These are phyloP conservation scores for Vesta saturnalis DNA, from an alignment of 2,888 invertebrate genomes.

Conservation along the genomic window DNA sequence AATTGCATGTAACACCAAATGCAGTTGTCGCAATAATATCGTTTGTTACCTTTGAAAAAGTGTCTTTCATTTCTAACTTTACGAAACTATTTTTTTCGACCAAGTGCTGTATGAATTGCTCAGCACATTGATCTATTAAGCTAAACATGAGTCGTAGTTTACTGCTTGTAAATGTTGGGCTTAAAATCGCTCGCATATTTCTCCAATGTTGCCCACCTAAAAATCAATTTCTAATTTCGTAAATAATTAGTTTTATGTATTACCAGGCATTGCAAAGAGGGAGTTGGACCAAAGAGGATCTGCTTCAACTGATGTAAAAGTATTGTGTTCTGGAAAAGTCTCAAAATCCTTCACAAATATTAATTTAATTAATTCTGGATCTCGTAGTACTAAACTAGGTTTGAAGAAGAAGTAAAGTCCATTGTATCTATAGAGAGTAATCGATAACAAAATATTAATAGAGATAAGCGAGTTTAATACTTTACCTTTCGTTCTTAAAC, in stretches of 20 bases:
- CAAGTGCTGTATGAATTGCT: constrained; percentile 47
- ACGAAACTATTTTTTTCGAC: constrained; percentile 41
- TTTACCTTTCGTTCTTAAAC: neutral
- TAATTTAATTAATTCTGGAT: neutral
- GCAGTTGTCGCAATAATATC: constrained; percentile 67
- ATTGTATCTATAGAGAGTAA: neutral
- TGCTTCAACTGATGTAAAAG: neutral
- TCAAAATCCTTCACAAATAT: constrained; percentile 4
- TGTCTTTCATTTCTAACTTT: constrained; percentile 61
- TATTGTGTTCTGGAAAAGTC: constrained; percentile 1
- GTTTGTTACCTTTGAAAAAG: constrained; percentile 62
- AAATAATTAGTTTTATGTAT: neutral
- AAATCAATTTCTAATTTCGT: neutral
- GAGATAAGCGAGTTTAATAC: too few relatives aligned
- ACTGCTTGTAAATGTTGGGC: constrained; percentile 35
- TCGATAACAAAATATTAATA: neutral
- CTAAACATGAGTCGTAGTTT: constrained; percentile 31
- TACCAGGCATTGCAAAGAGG: neutral
- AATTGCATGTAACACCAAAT: constrained; percentile 67
- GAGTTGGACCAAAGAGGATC: constrained; percentile 2
- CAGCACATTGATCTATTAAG: constrained; percentile 33
- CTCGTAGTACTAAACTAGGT: neutral
- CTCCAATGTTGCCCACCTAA: constrained; percentile 29
- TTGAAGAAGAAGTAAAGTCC: neutral
- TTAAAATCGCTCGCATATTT: constrained; percentile 30